Evolutionary conservation across 2,888 invertebrate species (phyloP).

Genomic region (Hemistola chrysoprasaria): DNA sequence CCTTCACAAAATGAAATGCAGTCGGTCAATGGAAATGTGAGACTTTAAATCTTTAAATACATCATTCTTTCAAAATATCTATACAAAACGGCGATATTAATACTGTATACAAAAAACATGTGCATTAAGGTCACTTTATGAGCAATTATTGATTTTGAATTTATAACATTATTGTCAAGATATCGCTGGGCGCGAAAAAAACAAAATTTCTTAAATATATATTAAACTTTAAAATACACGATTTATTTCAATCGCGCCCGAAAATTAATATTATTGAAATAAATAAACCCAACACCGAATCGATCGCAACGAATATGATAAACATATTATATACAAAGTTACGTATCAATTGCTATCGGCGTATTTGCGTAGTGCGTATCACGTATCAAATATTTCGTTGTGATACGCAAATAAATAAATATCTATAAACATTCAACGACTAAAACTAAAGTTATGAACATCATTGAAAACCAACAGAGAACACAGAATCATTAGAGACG

Average conservation of each 20-base stretch:
- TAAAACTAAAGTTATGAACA: constrained; percentile 54
- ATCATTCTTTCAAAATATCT: not conserved
- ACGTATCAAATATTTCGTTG: constrained; percentile 64
- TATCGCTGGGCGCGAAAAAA: constrained; percentile 12
- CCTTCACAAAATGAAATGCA: constrained; percentile 30
- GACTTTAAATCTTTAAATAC: not conserved
- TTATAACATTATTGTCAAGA: constrained; percentile 23
- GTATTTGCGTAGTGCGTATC: constrained; percentile 32
- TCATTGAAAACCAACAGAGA: constrained; percentile 21
- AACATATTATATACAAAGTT: constrained; percentile 55
- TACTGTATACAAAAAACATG: constrained; percentile 30
- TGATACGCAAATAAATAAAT: constrained; percentile 70
- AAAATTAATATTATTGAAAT: constrained; percentile 12
- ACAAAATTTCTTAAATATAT: constrained; percentile 1
- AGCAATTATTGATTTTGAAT: constrained; percentile 42
- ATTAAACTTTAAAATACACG: too few species aligned
- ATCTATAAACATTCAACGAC: constrained; percentile 76
- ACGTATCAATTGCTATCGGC: constrained; percentile 34
- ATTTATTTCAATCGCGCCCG: constrained; percentile 11
- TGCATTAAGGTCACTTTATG: constrained; percentile 52
- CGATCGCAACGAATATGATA: constrained; percentile 45
- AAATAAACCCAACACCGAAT: constrained; percentile 40
- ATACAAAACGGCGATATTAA: constrained; percentile 20
- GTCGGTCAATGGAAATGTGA: constrained; percentile 28
- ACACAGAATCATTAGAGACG: too few species aligned